Evolutionary conservation across 1,140 invertebrate genomes (phyloP).

Genomic region (Archegozetes longisetosus): DNA sequence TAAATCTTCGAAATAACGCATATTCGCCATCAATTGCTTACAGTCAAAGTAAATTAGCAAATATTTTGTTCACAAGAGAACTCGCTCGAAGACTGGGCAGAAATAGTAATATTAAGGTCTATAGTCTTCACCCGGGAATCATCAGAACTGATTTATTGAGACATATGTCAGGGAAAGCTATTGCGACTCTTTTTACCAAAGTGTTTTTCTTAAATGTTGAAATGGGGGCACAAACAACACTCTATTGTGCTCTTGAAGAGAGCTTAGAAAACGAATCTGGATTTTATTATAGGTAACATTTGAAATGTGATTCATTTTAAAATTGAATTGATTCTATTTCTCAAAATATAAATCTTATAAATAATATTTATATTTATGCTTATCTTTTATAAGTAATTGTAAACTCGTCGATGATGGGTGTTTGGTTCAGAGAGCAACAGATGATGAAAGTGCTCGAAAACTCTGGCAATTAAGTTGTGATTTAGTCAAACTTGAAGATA

Average conservation of each 20-base stretch:
- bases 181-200: neutral
- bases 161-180: neutral
- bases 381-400: neutral
- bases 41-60: conserved; percentile 69
- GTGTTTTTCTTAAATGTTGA: conserved; percentile 17
- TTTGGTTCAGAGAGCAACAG: conserved; percentile 13
- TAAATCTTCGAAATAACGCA: conserved; percentile 20
- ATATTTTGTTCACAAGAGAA: conserved; percentile 69
- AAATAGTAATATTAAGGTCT: conserved; percentile 7
- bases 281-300: conserved; percentile 18
- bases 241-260: conserved; percentile 19
- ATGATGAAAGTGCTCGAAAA: conserved; percentile 37
- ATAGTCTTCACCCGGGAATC: conserved; percentile 19
- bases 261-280: conserved; percentile 17
- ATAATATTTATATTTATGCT: neutral
- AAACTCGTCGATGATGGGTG: neutral
- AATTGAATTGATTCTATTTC: neutral
- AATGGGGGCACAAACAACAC: conserved; percentile 19
- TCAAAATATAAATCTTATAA: neutral
- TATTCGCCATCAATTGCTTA: conserved; percentile 41
- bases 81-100: conserved; percentile 52
- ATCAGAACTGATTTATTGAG: conserved; percentile 19
- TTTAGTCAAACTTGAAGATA: neutral
- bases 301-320: neutral
- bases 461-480: conserved; percentile 38